Conservation (phyloP, 2,113 vertebrate genomes). For the Columbina picui region DNA sequence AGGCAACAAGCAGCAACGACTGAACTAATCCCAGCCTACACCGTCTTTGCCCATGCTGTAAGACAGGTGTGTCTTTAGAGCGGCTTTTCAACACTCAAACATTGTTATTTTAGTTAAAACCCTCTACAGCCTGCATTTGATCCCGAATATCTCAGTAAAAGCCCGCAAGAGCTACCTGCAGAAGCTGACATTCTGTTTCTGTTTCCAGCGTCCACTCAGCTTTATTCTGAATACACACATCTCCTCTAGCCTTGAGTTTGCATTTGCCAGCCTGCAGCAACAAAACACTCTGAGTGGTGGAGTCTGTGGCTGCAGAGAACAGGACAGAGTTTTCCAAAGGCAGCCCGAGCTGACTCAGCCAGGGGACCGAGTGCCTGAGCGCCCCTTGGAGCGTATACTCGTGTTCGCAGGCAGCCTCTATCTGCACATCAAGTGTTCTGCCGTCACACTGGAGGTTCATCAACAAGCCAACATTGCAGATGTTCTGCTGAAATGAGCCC, state of each 20-base stretch:
- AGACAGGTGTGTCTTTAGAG: not conserved
- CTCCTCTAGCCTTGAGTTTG: constrained; percentile 67
- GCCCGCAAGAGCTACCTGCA: constrained; percentile 47
- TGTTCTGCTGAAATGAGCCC: constrained; percentile 61
- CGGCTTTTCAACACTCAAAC: not conserved
- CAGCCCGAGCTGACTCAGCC: constrained; percentile 70
- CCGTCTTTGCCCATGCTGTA: not conserved
- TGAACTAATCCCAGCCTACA: not conserved
- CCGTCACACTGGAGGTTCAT: constrained; percentile 67
- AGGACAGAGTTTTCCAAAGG: constrained; percentile 66
- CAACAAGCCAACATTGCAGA: constrained; percentile 59
- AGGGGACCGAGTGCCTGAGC: constrained; percentile 74
- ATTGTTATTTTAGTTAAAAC: not conserved
- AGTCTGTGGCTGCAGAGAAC: constrained; percentile 38
- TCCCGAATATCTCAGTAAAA: not conserved
- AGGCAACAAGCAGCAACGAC: not conserved
- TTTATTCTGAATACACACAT: constrained; percentile 13
- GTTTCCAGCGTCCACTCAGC: constrained; percentile 73
- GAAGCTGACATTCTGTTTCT: constrained; percentile 70
- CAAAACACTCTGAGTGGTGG: constrained; percentile 48
- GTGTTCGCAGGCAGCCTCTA: constrained; percentile 69
- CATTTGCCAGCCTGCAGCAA: constrained; percentile 76
- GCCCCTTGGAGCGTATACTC: constrained; percentile 56
- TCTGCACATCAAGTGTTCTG: constrained; percentile 63
- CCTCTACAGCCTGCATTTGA: not conserved